Conservation (phyloP, 1,140 invertebrate species). For the Dendrolimus punctatus region DNA sequence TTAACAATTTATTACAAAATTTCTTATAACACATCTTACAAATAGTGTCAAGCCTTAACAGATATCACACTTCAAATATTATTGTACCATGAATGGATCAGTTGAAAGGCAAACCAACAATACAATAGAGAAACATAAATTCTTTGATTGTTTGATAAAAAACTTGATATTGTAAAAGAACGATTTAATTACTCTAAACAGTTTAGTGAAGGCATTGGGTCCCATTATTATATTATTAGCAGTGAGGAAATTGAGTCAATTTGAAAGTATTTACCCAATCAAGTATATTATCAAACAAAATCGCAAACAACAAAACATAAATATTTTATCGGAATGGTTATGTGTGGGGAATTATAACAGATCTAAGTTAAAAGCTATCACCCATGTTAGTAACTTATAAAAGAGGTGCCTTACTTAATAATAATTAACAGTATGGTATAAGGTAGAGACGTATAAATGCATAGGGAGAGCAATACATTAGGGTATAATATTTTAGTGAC, state of each 20-base stretch:
- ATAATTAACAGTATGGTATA: too few species aligned
- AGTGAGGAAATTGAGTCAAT: too few species aligned
- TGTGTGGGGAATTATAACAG: background rate
- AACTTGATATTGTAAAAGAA: too few species aligned
- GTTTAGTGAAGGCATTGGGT: too few species aligned
- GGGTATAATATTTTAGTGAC: too few species aligned
- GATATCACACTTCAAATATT: conserved; percentile 28
- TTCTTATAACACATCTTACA: background rate
- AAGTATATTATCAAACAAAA: too few species aligned
- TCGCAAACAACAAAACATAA: background rate
- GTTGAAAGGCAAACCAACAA: too few species aligned
- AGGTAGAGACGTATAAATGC: conserved; percentile 1
- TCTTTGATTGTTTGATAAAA: too few species aligned
- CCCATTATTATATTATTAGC: too few species aligned
- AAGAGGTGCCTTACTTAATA: background rate
- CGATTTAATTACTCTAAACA: too few species aligned
- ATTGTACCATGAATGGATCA: conserved; percentile 12
- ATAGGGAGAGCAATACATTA: background rate
- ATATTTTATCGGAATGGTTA: background rate
- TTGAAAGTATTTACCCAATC: too few species aligned
- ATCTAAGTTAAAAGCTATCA: background rate
- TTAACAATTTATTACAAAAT: background rate
- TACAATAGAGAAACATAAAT: too few species aligned
- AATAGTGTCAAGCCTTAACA: conserved; percentile 9
- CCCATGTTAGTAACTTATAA: conserved; percentile 3